A percentile compares a stretch with the other conserved stretches of the same genome.
These are phyloP conservation scores for Hippocampus zosterae DNA, from an alignment of 2,113 vertebrate species.

Conservation along the genomic window DNA sequence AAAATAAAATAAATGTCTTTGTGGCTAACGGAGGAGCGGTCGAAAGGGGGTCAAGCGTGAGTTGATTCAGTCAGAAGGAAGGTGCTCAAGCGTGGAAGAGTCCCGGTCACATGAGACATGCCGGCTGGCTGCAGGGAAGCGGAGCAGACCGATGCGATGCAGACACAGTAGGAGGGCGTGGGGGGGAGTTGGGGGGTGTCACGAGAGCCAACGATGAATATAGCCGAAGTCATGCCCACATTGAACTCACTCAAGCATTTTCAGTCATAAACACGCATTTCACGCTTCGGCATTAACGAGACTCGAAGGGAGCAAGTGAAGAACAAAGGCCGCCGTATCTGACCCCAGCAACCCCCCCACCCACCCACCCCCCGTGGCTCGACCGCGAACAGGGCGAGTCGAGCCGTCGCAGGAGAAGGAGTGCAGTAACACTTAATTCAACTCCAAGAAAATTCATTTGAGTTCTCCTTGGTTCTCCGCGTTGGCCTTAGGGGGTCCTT, in stretches of 20 bases:
- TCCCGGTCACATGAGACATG: conserved; percentile 29
- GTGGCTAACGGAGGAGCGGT: conserved; percentile 15
- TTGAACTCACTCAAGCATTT: conserved; percentile 42
- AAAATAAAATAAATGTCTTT: not conserved
- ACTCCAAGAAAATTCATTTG: conserved; percentile 17
- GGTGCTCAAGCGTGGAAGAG: conserved; percentile 36
- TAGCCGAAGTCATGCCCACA: not conserved
- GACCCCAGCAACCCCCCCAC: not conserved
- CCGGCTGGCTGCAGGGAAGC: conserved; percentile 2
- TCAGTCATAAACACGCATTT: conserved; percentile 16
- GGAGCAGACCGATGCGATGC: conserved; percentile 12
- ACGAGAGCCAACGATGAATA: not conserved
- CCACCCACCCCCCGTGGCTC: conserved; percentile 13
- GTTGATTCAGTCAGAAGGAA: conserved; percentile 22
- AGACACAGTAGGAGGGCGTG: not conserved
- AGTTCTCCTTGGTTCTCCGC: conserved; percentile 1
- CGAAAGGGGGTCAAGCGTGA: conserved; percentile 25
- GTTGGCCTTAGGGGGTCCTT: conserved; percentile 18
- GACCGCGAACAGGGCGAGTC: conserved; percentile 14
- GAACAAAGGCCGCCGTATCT: conserved; percentile 4
- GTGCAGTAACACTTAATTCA: conserved; percentile 11
- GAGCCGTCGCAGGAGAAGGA: conserved; percentile 12
- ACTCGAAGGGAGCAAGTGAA: not conserved
- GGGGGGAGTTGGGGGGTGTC: not conserved
- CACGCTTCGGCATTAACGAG: not conserved